phyloP scores from a whole-genome alignment of 2,797 vertebrate species.

The Anguilla marmorata region DNA sequence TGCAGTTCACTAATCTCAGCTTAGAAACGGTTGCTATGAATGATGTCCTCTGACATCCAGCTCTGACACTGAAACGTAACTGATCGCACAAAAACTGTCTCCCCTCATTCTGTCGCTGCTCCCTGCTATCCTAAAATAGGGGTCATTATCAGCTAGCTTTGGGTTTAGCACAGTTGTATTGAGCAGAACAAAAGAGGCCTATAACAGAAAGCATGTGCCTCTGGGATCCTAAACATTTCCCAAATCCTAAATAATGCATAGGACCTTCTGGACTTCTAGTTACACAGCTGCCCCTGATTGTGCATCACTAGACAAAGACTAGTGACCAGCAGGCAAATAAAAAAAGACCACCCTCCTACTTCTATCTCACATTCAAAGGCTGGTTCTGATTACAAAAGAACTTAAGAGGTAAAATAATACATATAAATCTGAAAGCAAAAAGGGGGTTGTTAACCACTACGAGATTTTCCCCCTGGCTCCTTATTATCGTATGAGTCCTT shows the following conservation, averaged over 20 bases:
- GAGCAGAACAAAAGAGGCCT: constrained; percentile 47
- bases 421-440: constrained; percentile 29
- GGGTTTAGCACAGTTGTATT: constrained; percentile 43
- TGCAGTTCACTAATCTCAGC: too few species aligned
- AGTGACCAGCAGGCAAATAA: constrained; percentile 41
- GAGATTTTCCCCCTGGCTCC: constrained; percentile 4
- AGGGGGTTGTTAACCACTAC: not conserved
- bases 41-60: too few species aligned
- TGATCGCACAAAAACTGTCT: too few species aligned
- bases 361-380: constrained; percentile 32
- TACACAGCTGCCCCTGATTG: constrained; percentile 41
- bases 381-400: constrained; percentile 39
- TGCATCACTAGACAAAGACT: constrained; percentile 16
- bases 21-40: too few species aligned
- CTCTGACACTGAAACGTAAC: too few species aligned
- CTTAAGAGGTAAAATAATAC: constrained; percentile 30
- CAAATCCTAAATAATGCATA: constrained; percentile 48
- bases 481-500: constrained; percentile 27
- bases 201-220: constrained; percentile 28
- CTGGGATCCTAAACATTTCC: constrained; percentile 27
- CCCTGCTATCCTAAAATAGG: constrained; percentile 40
- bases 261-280: constrained; percentile 41
- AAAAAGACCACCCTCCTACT: constrained; percentile 40
- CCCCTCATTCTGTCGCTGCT: constrained; percentile 27
- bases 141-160: constrained; percentile 46